Conservation (phyloP, 2,797 vertebrate genomes). For the Coregonus suidteri region DNA sequence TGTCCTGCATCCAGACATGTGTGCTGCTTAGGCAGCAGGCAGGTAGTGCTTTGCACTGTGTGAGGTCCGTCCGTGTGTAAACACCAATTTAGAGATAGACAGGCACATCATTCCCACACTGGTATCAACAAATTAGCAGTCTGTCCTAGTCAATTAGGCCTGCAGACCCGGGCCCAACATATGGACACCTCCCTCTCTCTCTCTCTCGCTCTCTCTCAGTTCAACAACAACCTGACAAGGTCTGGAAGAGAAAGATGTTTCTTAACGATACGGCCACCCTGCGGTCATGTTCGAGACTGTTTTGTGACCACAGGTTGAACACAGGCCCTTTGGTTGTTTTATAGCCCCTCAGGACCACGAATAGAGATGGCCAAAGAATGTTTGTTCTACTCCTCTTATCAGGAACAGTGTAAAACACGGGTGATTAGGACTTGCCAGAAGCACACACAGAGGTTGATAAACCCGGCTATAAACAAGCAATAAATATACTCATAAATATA, state of each 20-base stretch:
- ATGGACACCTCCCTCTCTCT: constrained; percentile 57
- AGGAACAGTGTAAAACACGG: not conserved
- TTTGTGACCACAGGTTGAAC: not conserved
- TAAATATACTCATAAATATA: no score
- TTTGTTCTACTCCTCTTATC: not conserved
- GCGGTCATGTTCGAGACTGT: not conserved
- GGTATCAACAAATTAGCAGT: constrained; percentile 91
- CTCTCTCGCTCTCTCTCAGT: constrained; percentile 29
- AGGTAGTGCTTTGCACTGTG: constrained; percentile 91
- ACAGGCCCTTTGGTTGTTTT: not conserved
- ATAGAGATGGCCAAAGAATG: not conserved
- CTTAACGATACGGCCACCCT: not conserved
- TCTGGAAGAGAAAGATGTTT: not conserved
- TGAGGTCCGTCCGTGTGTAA: constrained; percentile 95
- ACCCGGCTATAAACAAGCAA: not conserved
- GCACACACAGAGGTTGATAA: not conserved
- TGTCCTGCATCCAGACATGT: constrained; percentile 79
- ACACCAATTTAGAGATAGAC: constrained; percentile 93
- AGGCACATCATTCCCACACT: constrained; percentile 88
- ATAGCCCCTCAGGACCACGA: not conserved
- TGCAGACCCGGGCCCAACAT: constrained; percentile 70
- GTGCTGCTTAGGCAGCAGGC: constrained; percentile 76
- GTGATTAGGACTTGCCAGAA: not conserved
- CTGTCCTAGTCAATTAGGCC: constrained; percentile 88
- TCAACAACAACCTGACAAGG: not conserved